phyloP scores from a whole-genome alignment of 2,797 vertebrate species.

The Miichthys miiuy region DNA sequence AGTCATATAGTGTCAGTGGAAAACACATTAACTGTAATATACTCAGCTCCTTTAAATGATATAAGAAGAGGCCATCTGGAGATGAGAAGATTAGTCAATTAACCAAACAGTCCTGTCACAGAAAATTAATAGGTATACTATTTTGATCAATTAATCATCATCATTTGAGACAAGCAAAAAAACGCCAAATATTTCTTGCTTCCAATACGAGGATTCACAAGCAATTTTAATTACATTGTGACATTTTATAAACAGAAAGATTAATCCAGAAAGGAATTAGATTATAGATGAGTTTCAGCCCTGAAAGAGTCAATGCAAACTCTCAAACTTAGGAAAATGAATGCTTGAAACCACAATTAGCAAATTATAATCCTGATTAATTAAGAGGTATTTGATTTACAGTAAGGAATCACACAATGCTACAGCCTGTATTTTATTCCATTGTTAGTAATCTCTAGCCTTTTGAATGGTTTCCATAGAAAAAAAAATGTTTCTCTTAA shows the following conservation, averaged over 20 bases:
- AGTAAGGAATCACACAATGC: constrained; percentile 21
- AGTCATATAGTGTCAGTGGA: neutral
- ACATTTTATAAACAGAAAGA: constrained; percentile 5
- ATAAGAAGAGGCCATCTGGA: neutral
- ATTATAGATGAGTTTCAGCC: neutral
- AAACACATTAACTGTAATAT: neutral
- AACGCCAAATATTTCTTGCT: neutral
- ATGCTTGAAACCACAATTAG: neutral
- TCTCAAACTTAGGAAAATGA: neutral
- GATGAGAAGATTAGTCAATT: neutral
- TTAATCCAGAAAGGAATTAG: constrained; percentile 3
- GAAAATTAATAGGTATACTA: neutral
- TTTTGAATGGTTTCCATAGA: constrained; percentile 12
- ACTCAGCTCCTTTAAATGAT: neutral
- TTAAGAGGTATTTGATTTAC: constrained; percentile 23
- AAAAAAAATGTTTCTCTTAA: constrained; percentile 24
- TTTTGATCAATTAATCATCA: neutral
- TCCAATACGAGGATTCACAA: neutral
- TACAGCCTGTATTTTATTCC: constrained; percentile 32
- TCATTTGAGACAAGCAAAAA: too few relatives aligned
- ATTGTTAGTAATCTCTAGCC: constrained; percentile 16
- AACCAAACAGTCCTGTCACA: neutral
- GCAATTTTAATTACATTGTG: neutral
- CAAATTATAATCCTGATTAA: constrained; percentile 30
- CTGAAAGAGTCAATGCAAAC: neutral